Evolutionary conservation across 1,140 invertebrate species (phyloP).

Genomic region (Drosophila arizonae): DNA sequence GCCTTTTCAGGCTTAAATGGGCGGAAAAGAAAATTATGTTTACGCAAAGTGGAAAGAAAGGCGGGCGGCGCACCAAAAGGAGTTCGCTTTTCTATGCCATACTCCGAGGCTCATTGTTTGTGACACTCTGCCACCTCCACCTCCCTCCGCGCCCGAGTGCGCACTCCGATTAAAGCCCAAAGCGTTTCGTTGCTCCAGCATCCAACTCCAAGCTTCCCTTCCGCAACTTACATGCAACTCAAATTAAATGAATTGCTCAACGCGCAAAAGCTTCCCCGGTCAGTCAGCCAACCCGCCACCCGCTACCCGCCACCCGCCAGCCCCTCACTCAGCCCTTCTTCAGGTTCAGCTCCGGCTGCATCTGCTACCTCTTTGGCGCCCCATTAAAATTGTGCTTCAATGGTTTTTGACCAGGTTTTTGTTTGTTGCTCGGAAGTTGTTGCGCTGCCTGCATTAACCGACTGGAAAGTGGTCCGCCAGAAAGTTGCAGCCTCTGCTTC

Average conservation of each 20-base stretch:
- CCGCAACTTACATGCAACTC: constrained; percentile 60
- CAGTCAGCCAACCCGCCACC: not conserved
- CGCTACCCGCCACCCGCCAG: not conserved
- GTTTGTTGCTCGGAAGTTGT: constrained; percentile 61
- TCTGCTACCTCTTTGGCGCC: constrained; percentile 20
- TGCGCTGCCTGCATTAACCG: constrained; percentile 48
- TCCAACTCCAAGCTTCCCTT: constrained; percentile 5
- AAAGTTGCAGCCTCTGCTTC: constrained; percentile 16
- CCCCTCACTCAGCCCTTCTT: not conserved
- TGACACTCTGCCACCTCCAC: not conserved
- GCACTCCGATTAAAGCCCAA: constrained; percentile 35
- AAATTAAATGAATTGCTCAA: constrained; percentile 80
- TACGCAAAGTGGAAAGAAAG: constrained; percentile 57
- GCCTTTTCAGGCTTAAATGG: constrained; percentile 74
- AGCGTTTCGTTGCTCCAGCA: constrained; percentile 18
- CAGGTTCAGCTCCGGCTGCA: constrained; percentile 3
- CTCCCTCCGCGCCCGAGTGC: constrained; percentile 12
- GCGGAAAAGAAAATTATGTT: constrained; percentile 82
- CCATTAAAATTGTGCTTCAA: constrained; percentile 78
- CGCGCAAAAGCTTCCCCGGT: constrained; percentile 30
- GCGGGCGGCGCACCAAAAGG: not conserved
- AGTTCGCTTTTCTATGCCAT: constrained; percentile 38
- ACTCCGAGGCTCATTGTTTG: constrained; percentile 41
- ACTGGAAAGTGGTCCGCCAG: constrained; percentile 44
- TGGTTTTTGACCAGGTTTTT: constrained; percentile 76